A percentile compares a stretch with the other conserved stretches of the same genome.
Evolutionary conservation across 2,888 invertebrate species (phyloP).

Genomic region (Eupithecia insigniata): DNA sequence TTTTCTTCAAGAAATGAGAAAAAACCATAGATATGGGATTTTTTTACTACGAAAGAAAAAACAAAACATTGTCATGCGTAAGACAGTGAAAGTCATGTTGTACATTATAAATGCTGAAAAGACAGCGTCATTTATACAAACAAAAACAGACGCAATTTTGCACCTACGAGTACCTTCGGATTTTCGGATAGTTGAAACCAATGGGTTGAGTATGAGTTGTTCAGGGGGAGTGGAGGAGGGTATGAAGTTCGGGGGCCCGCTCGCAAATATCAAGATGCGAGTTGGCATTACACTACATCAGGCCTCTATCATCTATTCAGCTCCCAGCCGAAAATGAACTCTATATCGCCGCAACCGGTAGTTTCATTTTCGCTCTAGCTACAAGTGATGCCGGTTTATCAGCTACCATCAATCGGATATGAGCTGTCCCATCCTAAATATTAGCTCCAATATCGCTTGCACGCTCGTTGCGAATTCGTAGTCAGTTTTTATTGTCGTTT

Average conservation of each 20-base stretch:
- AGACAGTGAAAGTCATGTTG: not conserved
- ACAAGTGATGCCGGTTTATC: not conserved
- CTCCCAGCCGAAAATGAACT: conserved; percentile 5
- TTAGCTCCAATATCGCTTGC: conserved; percentile 16
- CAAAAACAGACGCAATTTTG: conserved; percentile 12
- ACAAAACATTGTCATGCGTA: not conserved
- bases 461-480: not conserved
- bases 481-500: conserved; percentile 47
- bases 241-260: conserved; percentile 70
- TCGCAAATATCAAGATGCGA: conserved; percentile 80
- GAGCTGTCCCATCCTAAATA: not conserved
- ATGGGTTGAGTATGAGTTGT: conserved; percentile 50
- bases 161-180: too few species aligned
- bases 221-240: conserved; percentile 41
- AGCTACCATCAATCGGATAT: conserved; percentile 7
- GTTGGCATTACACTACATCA: conserved; percentile 73
- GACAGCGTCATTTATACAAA: conserved; percentile 33
- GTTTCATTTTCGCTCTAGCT: conserved; percentile 2
- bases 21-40: too few species aligned
- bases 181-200: conserved; percentile 32
- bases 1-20: not conserved
- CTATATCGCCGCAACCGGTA: not conserved
- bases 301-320: not conserved
- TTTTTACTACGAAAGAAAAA: too few species aligned
- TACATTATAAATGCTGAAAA: not conserved